These are phyloP conservation scores for Dipodomys stephensi DNA, from an alignment of 2,113 vertebrate species.

Conservation along the genomic window DNA sequence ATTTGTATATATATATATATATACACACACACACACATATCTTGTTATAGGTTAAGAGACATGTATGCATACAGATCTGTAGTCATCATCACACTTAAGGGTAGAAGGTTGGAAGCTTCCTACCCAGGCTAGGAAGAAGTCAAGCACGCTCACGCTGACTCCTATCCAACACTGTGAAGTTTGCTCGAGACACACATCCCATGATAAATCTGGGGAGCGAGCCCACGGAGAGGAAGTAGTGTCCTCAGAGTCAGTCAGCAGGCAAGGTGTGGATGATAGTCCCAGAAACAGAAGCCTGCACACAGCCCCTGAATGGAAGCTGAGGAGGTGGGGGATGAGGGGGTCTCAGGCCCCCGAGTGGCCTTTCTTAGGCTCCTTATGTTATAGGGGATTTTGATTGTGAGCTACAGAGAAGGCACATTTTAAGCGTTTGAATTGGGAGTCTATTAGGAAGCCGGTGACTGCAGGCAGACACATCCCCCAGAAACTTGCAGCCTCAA, in stretches of 20 bases:
- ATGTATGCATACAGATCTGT: too few species aligned
- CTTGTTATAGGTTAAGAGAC: too few species aligned
- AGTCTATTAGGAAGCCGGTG: too few species aligned
- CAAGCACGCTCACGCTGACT: too few species aligned
- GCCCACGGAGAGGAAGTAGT: background rate
- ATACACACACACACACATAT: too few species aligned
- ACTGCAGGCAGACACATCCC: too few species aligned
- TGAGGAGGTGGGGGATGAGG: background rate
- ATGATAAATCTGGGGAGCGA: background rate
- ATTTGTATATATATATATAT: too few species aligned
- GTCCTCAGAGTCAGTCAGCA: background rate
- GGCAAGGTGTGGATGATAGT: background rate
- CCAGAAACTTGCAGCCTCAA: too few species aligned
- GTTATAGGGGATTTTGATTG: too few species aligned
- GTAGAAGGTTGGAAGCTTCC: background rate
- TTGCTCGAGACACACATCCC: background rate
- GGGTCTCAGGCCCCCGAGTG: too few species aligned
- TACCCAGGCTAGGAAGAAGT: background rate
- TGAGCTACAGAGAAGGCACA: too few species aligned
- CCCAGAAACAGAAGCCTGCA: background rate
- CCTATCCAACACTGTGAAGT: background rate
- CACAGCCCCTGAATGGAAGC: background rate
- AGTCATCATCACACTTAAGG: background rate
- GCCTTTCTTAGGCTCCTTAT: background rate
- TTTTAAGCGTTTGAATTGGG: too few species aligned